Evolutionary conservation across 92 coral and sea anemone genomes (phyloP).

Genomic region (Epizoanthus illoricatus): DNA sequence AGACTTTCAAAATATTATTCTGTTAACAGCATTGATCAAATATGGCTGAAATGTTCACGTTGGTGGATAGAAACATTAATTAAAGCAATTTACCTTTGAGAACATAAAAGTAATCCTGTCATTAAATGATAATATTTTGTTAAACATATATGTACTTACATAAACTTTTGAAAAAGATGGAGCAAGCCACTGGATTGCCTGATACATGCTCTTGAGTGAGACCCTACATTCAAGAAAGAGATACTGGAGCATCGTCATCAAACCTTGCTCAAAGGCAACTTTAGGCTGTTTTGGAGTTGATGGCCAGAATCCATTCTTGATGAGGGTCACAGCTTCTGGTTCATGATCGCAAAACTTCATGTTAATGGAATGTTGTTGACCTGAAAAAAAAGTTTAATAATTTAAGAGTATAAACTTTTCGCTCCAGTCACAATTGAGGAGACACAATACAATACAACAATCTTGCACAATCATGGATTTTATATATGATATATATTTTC

Average conservation of each 20-base stretch:
- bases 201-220: slow-evolving; percentile 43
- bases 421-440: too few relatives aligned
- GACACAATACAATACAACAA: too few relatives aligned
- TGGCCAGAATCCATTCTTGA: slow-evolving; percentile 61
- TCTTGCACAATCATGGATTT: too few relatives aligned
- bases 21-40: too few relatives aligned
- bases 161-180: slow-evolving; percentile 53
- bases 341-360: slow-evolving; percentile 54
- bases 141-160: slow-evolving; percentile 19
- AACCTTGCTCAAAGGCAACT: slow-evolving; percentile 51
- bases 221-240: slow-evolving; percentile 58
- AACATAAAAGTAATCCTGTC: too few relatives aligned
- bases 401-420: too few relatives aligned
- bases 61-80: too few relatives aligned
- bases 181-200: slow-evolving; percentile 56
- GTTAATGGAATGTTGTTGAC: slow-evolving; percentile 46
- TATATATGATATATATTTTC: too few relatives aligned
- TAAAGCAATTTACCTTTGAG: too few relatives aligned
- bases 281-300: slow-evolving; percentile 59
- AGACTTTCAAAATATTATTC: too few relatives aligned
- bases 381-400: slow-evolving; percentile 1
- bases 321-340: slow-evolving; percentile 42
- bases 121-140: too few relatives aligned
- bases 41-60: too few relatives aligned
- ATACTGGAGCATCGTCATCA: slow-evolving; percentile 40